Evolutionary conservation across 2,888 invertebrate genomes (phyloP), one percentile per base, ranked within the genome.

Genomic region (Gymnosoma rotundatum): DNA sequence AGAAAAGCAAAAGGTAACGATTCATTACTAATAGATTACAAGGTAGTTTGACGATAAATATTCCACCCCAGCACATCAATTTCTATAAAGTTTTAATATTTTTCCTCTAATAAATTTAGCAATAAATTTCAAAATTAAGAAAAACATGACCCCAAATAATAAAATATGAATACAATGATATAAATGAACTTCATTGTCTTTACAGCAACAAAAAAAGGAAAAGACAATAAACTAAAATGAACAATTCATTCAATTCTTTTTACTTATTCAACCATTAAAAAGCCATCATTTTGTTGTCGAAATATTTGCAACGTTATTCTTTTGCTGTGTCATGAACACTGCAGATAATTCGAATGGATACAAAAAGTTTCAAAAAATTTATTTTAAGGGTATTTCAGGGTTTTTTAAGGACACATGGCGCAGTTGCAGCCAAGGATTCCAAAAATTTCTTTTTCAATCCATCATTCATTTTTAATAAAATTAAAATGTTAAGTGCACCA

Each of bases 191-290:
- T 8, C 32, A 50, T 10, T 38, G 3, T 50, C 10, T 66, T 56
- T 54, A 56, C 7, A 36, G 32, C 32, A 42, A 18, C 7, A 7
- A 18, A 42, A 14, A 16, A 8, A 64, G 54, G 20, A 21, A 20
- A 3, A 58, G 50, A 25, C 4, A 20, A 56, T 20, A 45, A 42
- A 52, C 9, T 16, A 14, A 50, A 73, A 52, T 32, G 36, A 70
- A 50, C 48, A 72, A 58, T 64, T 64, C 64, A 58, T 38, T 64
- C 18, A 64, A 50, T n/a, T 60, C 45, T 52, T 25, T 14, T 66
- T 20, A 52, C 38, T 21, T 52, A 60, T 63, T 61, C 45, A 54
- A 67, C 67, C 61, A 80, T 80, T 73, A 54, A 67, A 73, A 74
- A 66, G 73, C 25, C 45, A 67, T 61, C 60, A 73, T 14, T 67